These are phyloP conservation scores for Microtus ochrogaster DNA, from an alignment of 2,113 vertebrate species.

Conservation along the genomic window DNA sequence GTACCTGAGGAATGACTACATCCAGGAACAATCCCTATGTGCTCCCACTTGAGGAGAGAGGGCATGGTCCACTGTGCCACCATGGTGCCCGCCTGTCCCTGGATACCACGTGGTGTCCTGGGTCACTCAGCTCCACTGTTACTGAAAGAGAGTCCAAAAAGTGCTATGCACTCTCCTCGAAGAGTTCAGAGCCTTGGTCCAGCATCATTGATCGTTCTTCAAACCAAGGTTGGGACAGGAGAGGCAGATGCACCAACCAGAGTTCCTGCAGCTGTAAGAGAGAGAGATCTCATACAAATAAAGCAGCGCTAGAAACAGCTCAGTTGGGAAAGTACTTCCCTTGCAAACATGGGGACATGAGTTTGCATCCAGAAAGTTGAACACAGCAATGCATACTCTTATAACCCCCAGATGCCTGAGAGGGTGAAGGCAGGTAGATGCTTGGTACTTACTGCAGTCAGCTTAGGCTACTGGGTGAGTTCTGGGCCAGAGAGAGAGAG, in stretches of 20 bases:
- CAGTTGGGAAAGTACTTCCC: background rate
- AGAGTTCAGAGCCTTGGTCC: background rate
- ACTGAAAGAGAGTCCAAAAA: background rate
- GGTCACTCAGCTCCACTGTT: background rate
- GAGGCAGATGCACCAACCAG: accelerated
- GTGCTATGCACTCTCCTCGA: accelerated
- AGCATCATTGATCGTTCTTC: too few relatives aligned
- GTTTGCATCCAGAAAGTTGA: background rate
- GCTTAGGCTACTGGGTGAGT: background rate
- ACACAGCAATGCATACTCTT: background rate
- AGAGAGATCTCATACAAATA: background rate
- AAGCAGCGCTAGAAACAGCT: background rate
- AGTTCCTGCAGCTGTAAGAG: background rate
- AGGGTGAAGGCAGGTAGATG: background rate
- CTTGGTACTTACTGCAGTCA: background rate
- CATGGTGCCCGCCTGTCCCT: background rate
- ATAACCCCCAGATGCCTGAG: background rate
- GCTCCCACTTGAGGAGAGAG: background rate
- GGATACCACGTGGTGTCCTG: accelerated
- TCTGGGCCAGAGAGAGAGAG: background rate
- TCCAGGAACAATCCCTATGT: accelerated
- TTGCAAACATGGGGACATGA: background rate
- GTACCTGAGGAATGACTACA: accelerated
- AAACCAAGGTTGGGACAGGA: background rate
- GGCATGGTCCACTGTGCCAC: accelerated